Evolutionary conservation across 30 jellyfish, hydroid and myxozoan genomes (phyloP).

Genomic region (Euphysa ruthae): DNA sequence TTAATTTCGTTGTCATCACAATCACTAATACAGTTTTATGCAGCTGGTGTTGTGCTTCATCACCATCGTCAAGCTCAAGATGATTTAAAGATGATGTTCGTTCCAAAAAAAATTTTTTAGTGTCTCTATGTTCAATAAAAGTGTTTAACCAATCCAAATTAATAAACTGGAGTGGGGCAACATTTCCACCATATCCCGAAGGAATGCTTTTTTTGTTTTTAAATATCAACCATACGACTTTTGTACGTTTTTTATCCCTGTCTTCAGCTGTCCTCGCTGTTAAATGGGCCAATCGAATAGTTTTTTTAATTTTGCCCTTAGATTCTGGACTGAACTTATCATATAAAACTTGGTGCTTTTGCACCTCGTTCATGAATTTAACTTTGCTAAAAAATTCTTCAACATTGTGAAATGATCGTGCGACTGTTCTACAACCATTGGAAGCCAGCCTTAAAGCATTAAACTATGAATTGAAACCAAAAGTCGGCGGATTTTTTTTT

Average conservation of each 20-base stretch:
- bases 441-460: too few species aligned
- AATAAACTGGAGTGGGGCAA: slow-evolving; percentile 15
- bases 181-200: slow-evolving; percentile 47
- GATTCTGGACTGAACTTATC: slow-evolving; percentile 16
- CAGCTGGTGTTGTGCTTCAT: too few species aligned
- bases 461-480: too few species aligned
- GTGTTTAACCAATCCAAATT: slow-evolving; percentile 38
- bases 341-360: slow-evolving; percentile 17
- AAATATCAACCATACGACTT: slow-evolving; percentile 32
- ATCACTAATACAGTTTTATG: too few species aligned
- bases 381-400: too few species aligned
- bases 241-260: slow-evolving; percentile 28
- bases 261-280: slow-evolving; percentile 33
- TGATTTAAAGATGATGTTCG: too few species aligned
- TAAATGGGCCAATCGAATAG: background rate
- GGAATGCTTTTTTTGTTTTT: slow-evolving; percentile 27
- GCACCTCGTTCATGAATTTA: slow-evolving; percentile 20
- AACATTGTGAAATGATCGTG: too few species aligned
- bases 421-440: too few species aligned
- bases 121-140: slow-evolving; percentile 34
- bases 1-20: too few species aligned
- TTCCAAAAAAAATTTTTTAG: too few species aligned
- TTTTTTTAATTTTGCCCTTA: slow-evolving; percentile 3
- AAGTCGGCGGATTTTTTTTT: too few species aligned
- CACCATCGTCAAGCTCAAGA: too few species aligned